These are phyloP conservation scores for Squalus acanthias DNA, from an alignment of 2,797 vertebrate genomes.

Conservation along the genomic window DNA sequence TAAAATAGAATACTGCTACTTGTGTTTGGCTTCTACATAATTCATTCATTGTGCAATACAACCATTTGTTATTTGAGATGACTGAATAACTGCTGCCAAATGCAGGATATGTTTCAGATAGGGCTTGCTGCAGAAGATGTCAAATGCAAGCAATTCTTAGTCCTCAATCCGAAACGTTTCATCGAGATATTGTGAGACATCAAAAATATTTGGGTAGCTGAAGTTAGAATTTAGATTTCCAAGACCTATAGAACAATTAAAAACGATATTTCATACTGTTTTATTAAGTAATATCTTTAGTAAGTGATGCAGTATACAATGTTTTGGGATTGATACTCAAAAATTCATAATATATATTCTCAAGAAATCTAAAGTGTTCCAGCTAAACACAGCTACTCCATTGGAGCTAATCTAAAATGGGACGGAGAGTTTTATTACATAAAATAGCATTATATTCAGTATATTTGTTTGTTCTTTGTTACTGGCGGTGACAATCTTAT, in stretches of 20 bases:
- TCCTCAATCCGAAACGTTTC: background rate
- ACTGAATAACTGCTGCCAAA: no score
- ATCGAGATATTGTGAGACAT: background rate
- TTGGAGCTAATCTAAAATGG: background rate
- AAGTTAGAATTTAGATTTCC: background rate
- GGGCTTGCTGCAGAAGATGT: background rate
- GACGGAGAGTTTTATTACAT: background rate
- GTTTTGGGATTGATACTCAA: background rate
- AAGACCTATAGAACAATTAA: background rate
- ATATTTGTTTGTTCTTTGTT: background rate
- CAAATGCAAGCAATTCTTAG: background rate
- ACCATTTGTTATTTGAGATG: background rate
- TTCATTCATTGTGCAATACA: background rate
- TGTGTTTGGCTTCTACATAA: background rate
- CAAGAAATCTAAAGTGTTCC: background rate
- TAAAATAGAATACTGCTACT: constrained; percentile 1
- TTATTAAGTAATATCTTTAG: background rate
- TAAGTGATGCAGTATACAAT: background rate
- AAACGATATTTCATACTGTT: background rate
- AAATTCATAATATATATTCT: background rate
- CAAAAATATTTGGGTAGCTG: background rate
- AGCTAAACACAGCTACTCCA: background rate
- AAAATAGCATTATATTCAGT: background rate
- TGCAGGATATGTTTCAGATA: background rate
- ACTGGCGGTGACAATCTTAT: background rate